Percentiles rank a stretch among this genome's conserved stretches.
phyloP scores from a whole-genome alignment of 2,797 vertebrate genomes.

The Borostomias antarcticus region DNA sequence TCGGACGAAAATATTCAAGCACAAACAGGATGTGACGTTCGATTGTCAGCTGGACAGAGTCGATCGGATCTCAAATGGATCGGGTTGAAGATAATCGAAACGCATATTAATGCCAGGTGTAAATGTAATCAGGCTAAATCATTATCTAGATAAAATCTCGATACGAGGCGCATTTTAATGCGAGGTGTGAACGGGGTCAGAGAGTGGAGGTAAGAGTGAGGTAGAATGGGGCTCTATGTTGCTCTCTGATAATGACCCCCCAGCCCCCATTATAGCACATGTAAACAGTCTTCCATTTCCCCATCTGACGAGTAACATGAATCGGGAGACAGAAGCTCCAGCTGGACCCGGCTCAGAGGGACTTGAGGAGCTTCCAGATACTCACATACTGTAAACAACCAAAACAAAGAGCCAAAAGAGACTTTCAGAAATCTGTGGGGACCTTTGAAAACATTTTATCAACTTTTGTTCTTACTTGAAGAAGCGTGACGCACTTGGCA shows the following conservation, averaged over 20 bases:
- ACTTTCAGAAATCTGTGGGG: background rate
- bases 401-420: background rate
- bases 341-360: conserved; percentile 10
- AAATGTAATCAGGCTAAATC: too few relatives aligned
- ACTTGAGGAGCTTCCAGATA: background rate
- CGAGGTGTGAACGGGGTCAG: too few relatives aligned
- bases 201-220: background rate
- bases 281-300: background rate
- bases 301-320: conserved; percentile 8
- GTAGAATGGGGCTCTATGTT: background rate
- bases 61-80: too few relatives aligned
- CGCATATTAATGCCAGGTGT: too few relatives aligned
- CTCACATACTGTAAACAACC: background rate
- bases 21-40: too few relatives aligned
- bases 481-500: conserved; percentile 60
- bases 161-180: too few relatives aligned
- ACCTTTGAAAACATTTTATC: background rate
- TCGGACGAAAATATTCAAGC: too few relatives aligned
- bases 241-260: background rate
- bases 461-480: conserved; percentile 30
- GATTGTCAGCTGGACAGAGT: too few relatives aligned
- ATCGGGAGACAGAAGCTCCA: conserved; percentile 38
- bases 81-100: too few relatives aligned
- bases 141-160: too few relatives aligned
- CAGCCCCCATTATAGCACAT: background rate